Evolutionary conservation across 2,888 invertebrate genomes (phyloP).

Genomic region (Spisula subtruncata): DNA sequence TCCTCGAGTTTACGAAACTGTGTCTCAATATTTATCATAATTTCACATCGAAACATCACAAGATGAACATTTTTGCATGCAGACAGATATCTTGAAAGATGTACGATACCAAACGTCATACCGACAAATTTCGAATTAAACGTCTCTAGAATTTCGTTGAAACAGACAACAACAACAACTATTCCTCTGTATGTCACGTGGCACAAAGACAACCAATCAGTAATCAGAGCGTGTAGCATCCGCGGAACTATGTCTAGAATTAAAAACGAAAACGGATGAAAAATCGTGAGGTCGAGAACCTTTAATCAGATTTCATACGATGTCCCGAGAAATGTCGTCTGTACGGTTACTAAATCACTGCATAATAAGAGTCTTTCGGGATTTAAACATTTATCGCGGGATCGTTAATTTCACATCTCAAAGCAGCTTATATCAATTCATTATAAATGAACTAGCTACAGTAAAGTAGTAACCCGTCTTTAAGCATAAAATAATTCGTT

Average conservation of each 20-base stretch:
- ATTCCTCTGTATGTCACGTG: not conserved
- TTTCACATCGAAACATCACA: no score
- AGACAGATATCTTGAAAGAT: not conserved
- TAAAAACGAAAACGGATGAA: not conserved
- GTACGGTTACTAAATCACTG: not conserved
- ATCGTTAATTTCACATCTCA: constrained; percentile 18
- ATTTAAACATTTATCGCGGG: not conserved
- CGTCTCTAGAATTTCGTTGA: no score
- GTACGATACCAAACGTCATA: not conserved
- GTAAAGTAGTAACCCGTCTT: not conserved
- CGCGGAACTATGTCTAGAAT: not conserved
- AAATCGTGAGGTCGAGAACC: not conserved
- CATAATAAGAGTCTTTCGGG: not conserved
- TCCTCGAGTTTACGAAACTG: no score
- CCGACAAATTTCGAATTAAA: no score
- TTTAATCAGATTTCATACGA: not conserved
- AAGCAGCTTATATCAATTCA: constrained; percentile 17
- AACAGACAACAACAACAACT: not conserved
- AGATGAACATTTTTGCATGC: not conserved
- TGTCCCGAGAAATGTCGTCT: not conserved
- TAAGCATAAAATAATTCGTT: constrained; percentile 8
- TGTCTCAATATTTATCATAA: no score
- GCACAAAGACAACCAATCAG: not conserved
- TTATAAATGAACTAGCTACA: constrained; percentile 8
- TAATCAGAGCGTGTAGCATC: not conserved